Base-by-base conservation (phyloP, 2,113 vertebrate species). In the Brienomyrus longianalis region DNA sequence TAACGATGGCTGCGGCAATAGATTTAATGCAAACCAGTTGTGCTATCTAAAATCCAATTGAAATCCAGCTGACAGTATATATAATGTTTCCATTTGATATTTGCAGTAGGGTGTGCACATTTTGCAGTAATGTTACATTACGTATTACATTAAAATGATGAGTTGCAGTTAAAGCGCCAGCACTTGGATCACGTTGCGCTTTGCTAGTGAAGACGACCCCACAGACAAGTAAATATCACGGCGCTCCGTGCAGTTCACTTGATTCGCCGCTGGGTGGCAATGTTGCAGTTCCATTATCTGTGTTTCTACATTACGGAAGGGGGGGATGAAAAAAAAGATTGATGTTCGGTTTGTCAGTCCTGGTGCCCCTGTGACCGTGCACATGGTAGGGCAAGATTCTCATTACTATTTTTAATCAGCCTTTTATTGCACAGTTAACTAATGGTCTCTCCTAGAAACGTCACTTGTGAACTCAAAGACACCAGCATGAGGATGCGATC, bases 321-420 rank as follows among this genome's bases (percentile, higher is more conserved):
- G 92, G 89, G 92, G 89, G 92, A 88, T 88, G 91, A 88, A 93
- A 95, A 95, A 90, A 93, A 95, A 95, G 95, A 95, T 95, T 95
- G 94, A 96, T 96, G 94, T 91, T 91, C 92, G 93, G 95, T 94
- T 93, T 94, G 93, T 94, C 94, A 93, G 90, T 92, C 92, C 93
- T 95, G 95, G 94, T 96, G 94, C 94, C 95, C 95, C 93, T 93
- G 91, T 94, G 95, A 95, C 95, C 95, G 94, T 93, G 93, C 93
- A 93, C 92, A 95, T 93, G 93, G 93, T 93, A 94, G 93, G 93
- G 93, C 93, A 93, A 94, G 93, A 93, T 85, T 90, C 88, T 90
- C 87, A 92, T 94, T 93, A 94, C 94, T 95, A 93, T 95, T 96
- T 95, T 93, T 95, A 96, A 95, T 95, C 93, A 92, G 92, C 91